Base-by-base conservation (phyloP, 2,113 vertebrate genomes). In the Lates calcarifer region DNA sequence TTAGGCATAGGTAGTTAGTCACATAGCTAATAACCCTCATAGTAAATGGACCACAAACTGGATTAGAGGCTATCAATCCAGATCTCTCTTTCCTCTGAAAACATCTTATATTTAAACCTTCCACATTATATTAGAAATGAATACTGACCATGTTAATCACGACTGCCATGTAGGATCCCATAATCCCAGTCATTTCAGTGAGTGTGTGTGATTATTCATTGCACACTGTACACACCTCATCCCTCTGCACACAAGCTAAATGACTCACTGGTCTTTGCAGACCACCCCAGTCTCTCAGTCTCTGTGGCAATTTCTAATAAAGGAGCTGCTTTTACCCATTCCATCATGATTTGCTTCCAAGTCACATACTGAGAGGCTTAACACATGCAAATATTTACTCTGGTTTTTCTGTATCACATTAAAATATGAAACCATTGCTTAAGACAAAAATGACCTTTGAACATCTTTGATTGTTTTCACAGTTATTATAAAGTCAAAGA, bases 211-310 rank as follows among this genome's bases (percentile, higher is more conserved):
- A 64, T 31, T 55, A 37, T 75, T 81, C 66, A 68, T 85, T 62
- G 69, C 74, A 49, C 49, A 33, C n/a, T 43, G 72, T 35, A 74
- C 22, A 24, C 39, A 39, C 41, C 17, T 83, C 35, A 17, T 47
- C 22, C 41, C 39, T 60, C 29, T 62, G 63, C 69, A 65, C 17
- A 51, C 47, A 45, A 28, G 31, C 68, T 47, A 33, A 66, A 56
- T 81, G 82, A 83, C 66, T 88, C 67, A 82, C 57, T 20, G 28
- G 8, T 58, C 65, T 62, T 69, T 22, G 49, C 69, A 81, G 67
- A 43, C 31, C 63, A 56, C 26, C 26, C 24, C 41, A 7, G 24
- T n/a, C 58, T 67, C 60, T 28, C 41, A 7, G 24, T n/a, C 58
- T 67, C 60, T 68, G 61, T 4, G 29, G 45, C 45, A 49, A 39